phyloP scores from a whole-genome alignment of 2,113 vertebrate genomes.

The Speoplatyrhinus poulsoni region DNA sequence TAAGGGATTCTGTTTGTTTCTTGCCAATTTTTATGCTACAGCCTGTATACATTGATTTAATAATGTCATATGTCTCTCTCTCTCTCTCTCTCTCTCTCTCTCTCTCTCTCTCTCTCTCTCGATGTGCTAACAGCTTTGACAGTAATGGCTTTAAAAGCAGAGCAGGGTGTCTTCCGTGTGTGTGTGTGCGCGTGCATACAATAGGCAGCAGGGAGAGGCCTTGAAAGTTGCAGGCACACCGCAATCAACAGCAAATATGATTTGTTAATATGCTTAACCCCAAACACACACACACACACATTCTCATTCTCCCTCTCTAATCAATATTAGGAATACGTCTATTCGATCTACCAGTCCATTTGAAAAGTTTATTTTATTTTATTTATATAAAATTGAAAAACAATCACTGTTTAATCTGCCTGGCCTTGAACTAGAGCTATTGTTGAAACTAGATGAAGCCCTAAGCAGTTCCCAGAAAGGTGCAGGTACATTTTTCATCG shows the following conservation, averaged over 20 bases:
- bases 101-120: constrained; percentile 45
- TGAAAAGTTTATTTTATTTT: constrained; percentile 4
- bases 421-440: constrained; percentile 19
- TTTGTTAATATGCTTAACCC: constrained; percentile 1
- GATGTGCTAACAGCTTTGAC: constrained; percentile 75
- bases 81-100: neutral
- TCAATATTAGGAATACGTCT: constrained; percentile 47
- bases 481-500: no score
- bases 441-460: constrained; percentile 27
- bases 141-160: constrained; percentile 79
- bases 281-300: constrained; percentile 7
- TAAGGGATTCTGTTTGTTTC: no score
- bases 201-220: constrained; percentile 32
- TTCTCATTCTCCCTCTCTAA: constrained; percentile 16
- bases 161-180: constrained; percentile 46
- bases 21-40: no score
- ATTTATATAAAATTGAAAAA: constrained; percentile 35
- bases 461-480: neutral
- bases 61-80: no score
- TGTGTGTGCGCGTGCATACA: constrained; percentile 17
- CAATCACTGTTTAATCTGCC: constrained; percentile 18
- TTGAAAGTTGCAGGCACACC: constrained; percentile 35
- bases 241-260: constrained; percentile 17
- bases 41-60: no score
- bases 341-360: constrained; percentile 29